phyloP scores from a whole-genome alignment of 2,888 invertebrate genomes.

The Mythimna ferrago region DNA sequence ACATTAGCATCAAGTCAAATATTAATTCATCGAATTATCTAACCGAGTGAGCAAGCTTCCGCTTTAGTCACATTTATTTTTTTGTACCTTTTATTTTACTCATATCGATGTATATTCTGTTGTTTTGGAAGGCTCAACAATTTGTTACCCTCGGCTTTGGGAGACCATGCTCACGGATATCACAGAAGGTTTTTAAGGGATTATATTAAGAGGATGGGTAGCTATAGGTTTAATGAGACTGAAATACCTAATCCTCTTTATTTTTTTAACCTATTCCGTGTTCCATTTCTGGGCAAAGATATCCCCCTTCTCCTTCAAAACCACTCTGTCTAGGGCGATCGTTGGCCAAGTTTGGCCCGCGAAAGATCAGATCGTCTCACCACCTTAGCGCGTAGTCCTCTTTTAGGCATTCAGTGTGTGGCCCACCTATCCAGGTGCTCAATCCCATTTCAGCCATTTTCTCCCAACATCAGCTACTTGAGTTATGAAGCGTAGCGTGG shows the following conservation, averaged over 20 bases:
- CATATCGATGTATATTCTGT: neutral
- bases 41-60: constrained; percentile 16
- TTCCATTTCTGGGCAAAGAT: too few species aligned
- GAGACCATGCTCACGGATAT: neutral
- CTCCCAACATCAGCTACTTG: too few species aligned
- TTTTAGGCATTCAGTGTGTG: too few species aligned
- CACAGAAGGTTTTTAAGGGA: neutral
- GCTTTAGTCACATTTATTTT: constrained; percentile 16
- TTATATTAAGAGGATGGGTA: neutral
- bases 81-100: neutral
- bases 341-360: too few species aligned
- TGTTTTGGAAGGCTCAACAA: neutral
- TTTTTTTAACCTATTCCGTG: too few species aligned
- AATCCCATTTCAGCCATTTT: too few species aligned
- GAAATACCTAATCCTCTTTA: neutral
- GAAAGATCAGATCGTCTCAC: too few species aligned
- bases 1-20: constrained; percentile 27
- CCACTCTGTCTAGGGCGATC: too few species aligned
- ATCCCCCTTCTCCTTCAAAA: too few species aligned
- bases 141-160: neutral
- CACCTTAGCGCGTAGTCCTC: too few species aligned
- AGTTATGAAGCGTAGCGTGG: too few species aligned
- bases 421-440: too few species aligned
- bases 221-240: neutral
- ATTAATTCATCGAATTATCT: constrained; percentile 23